Evolutionary conservation across 2,888 invertebrate genomes (phyloP).

Genomic region (Oxytorus armatus): DNA sequence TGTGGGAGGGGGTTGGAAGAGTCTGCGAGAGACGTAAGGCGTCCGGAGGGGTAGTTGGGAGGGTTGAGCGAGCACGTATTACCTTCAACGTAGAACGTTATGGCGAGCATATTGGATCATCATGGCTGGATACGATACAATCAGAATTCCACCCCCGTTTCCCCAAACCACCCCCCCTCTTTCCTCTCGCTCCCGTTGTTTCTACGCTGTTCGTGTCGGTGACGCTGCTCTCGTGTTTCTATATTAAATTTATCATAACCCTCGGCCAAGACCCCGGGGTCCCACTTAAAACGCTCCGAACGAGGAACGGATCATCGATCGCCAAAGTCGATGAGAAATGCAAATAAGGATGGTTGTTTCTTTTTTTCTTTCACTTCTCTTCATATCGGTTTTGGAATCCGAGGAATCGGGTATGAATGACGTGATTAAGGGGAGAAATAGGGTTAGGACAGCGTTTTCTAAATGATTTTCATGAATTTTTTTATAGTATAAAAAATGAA

Average conservation of each 20-base stretch:
- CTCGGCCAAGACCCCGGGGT: constrained; percentile 68
- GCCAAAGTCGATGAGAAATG: constrained; percentile 33
- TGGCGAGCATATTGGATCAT: constrained; percentile 80
- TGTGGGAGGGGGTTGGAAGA: constrained; percentile 45
- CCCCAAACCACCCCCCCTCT: constrained; percentile 49
- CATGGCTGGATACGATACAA: constrained; percentile 78
- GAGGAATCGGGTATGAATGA: constrained; percentile 30
- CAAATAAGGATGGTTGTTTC: background rate
- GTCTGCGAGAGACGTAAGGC: constrained; percentile 32
- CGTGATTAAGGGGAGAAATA: constrained; percentile 17
- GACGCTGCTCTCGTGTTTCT: constrained; percentile 70
- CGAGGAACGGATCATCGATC: constrained; percentile 55
- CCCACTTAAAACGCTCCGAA: constrained; percentile 42
- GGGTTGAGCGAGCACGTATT: constrained; percentile 70
- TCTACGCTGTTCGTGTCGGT: constrained; percentile 29
- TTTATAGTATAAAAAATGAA: no score
- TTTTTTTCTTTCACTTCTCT: constrained; percentile 11
- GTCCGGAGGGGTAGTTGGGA: constrained; percentile 48
- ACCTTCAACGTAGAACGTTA: constrained; percentile 73
- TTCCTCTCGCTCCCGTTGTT: constrained; percentile 45
- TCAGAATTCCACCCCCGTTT: constrained; percentile 78
- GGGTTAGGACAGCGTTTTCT: no score
- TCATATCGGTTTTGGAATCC: constrained; percentile 42
- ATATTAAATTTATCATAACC: constrained; percentile 79
- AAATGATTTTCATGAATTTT: no score